Percentiles rank a stretch among this genome's conserved stretches.
Evolutionary conservation across 1,140 invertebrate genomes (phyloP).

Genomic region (Tetragonula clypearis): DNA sequence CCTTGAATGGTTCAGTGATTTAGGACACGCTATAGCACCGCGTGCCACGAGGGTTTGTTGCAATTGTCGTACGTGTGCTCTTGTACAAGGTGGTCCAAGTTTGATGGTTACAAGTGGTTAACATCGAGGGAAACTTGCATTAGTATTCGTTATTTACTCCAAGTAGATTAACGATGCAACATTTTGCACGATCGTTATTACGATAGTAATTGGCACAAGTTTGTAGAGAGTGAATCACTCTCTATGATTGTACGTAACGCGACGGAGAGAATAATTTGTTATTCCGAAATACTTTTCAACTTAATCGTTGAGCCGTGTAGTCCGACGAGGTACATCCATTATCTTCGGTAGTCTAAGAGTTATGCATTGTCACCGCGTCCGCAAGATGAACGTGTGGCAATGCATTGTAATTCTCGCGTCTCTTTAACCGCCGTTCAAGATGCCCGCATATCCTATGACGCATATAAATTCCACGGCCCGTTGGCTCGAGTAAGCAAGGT

Average conservation of each 20-base stretch:
- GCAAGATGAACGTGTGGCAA: constrained; percentile 7
- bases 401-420: constrained; percentile 45
- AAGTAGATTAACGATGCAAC: neutral
- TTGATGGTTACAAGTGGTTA: neutral
- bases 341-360: constrained; percentile 25
- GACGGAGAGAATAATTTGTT: neutral
- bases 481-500: constrained; percentile 36
- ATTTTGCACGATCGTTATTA: neutral
- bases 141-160: neutral
- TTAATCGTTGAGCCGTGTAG: neutral
- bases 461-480: constrained; percentile 41
- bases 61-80: neutral
- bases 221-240: neutral
- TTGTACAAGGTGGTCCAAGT: neutral
- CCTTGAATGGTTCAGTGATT: neutral
- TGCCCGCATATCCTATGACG: constrained; percentile 31
- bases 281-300: neutral
- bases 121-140: neutral
- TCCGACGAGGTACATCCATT: constrained; percentile 24
- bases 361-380: neutral
- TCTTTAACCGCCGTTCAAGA: constrained; percentile 23
- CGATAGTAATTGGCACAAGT: neutral
- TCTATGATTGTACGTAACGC: neutral
- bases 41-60: neutral
- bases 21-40: neutral